These are phyloP conservation scores for Phymorhynchus buccinoides DNA, from an alignment of 1,140 invertebrate genomes.

Conservation along the genomic window DNA sequence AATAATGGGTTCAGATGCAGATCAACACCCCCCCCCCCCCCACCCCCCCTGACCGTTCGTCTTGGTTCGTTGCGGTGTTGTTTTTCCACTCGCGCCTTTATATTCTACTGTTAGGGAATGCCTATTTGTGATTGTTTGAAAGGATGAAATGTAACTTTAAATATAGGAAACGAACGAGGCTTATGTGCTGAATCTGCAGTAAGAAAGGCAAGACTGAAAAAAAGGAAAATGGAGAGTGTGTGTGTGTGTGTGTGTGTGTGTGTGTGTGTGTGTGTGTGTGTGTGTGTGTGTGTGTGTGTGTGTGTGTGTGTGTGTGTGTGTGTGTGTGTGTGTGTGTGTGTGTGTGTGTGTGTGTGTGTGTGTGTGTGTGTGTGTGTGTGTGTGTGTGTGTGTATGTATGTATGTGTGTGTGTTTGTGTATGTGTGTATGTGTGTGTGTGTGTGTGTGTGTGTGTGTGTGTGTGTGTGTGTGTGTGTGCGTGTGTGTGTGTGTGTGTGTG, in stretches of 20 bases:
- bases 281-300: slow-evolving; percentile 29
- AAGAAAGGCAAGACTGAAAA: too few species aligned
- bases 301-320: slow-evolving; percentile 15
- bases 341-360: slow-evolving; percentile 25
- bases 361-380: slow-evolving; percentile 31
- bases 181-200: too few species aligned
- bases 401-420: slow-evolving; percentile 15
- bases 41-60: too few species aligned
- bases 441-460: slow-evolving; percentile 5
- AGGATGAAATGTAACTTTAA: too few species aligned
- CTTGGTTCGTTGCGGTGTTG: too few species aligned
- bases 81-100: too few species aligned
- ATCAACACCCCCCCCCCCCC: too few species aligned
- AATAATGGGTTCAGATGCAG: too few species aligned
- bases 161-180: too few species aligned
- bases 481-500: slow-evolving; percentile 22
- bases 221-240: too few species aligned
- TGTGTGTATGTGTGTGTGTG: background rate
- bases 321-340: background rate
- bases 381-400: slow-evolving; percentile 11
- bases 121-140: too few species aligned
- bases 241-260: slow-evolving; percentile 30
- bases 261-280: slow-evolving; percentile 29
- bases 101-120: too few species aligned
- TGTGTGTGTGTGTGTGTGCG: slow-evolving; percentile 24